Base-by-base conservation (phyloP, 2,888 invertebrate species). In the Rhodophaea formosa region DNA sequence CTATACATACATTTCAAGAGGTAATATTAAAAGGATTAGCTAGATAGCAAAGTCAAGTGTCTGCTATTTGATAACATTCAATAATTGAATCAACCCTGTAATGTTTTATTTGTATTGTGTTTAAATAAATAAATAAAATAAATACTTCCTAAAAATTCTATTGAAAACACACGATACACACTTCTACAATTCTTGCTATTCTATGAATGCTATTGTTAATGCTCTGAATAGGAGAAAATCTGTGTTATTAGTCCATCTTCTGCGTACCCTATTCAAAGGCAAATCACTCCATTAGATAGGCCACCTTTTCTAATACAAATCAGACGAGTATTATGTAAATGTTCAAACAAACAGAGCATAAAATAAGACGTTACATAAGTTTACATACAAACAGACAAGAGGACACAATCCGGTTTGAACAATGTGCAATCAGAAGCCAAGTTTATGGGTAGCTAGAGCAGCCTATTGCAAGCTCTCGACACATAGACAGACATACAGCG, bases 341-440 rank as follows among this genome's bases (percentile, higher is more conserved):
- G 17, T 10, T 32, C 8, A 8, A 14, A 51, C 35, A 51, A 51
- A 17, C 51, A 51, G 51, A 51, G 51, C 35, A 51, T 51, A 15
- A 51, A 51, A 51, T 17, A 35, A 51, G 12, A 12, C 10, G 10
- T 39, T 51, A 51, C 17, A 17, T 51, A 51, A 35, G 12, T 16
- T 35, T 35, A 16, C 15, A 51, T 35, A 51, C 51, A 17, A 51
- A 17, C 35, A n/a, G n/a, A 15, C 8, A 32, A 16, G 32, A 51
- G 35, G 32, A 51, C 30, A 30, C 14, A 14, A n/a, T 51, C 32
- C 16, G 32, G 29, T 51, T 15, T 30, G 35, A 51, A 51, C 35
- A 51, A 51, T 51, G 17, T 17, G 35, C 16, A 35, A 51, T 51
- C 16, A 51, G 35, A 35, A 12, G 16, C 16, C 51, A 51, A 51